Evolutionary conservation across 2,113 vertebrate genomes (phyloP).

Genomic region (Arvicanthis niloticus): DNA sequence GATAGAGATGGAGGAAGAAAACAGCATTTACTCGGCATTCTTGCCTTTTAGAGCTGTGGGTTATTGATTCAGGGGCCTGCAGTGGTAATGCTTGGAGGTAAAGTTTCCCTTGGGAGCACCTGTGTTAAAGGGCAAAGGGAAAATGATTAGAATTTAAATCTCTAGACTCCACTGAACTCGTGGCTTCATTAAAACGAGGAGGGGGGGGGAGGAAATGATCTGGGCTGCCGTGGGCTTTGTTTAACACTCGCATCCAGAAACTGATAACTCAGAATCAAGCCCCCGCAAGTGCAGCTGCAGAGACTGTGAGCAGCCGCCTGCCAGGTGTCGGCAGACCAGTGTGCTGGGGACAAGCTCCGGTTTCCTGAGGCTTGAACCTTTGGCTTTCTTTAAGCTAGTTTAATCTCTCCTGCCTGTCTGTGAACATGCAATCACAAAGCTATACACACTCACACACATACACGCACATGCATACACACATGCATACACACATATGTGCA

Average conservation of each 20-base stretch:
- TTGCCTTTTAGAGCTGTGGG: conserved; percentile 78
- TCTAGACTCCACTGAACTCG: conserved; percentile 82
- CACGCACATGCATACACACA: too few relatives aligned
- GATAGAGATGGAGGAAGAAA: conserved; percentile 64
- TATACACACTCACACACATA: not conserved
- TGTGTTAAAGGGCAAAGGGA: conserved; percentile 80
- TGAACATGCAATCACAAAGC: conserved; percentile 43
- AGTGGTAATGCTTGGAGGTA: conserved; percentile 75
- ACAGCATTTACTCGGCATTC: conserved; percentile 69
- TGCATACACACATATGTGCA: too few relatives aligned
- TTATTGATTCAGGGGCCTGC: conserved; percentile 82
- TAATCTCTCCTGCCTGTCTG: conserved; percentile 40
- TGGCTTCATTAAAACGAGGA: conserved; percentile 72
- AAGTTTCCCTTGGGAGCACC: conserved; percentile 81
- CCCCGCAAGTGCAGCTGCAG: not conserved
- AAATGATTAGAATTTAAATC: conserved; percentile 85
- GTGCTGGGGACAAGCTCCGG: conserved; percentile 1
- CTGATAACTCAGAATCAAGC: not conserved
- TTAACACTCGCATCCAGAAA: conserved; percentile 58
- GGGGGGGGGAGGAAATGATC: conserved; percentile 70
- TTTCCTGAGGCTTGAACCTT: not conserved
- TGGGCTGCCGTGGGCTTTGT: conserved; percentile 60
- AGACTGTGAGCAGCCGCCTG: not conserved
- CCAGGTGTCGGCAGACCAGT: not conserved
- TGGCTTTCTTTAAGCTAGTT: conserved; percentile 33